Percentiles rank a stretch among this genome's conserved stretches.
These are phyloP conservation scores for Dione juno DNA, from an alignment of 2,888 invertebrate species.

Conservation along the genomic window DNA sequence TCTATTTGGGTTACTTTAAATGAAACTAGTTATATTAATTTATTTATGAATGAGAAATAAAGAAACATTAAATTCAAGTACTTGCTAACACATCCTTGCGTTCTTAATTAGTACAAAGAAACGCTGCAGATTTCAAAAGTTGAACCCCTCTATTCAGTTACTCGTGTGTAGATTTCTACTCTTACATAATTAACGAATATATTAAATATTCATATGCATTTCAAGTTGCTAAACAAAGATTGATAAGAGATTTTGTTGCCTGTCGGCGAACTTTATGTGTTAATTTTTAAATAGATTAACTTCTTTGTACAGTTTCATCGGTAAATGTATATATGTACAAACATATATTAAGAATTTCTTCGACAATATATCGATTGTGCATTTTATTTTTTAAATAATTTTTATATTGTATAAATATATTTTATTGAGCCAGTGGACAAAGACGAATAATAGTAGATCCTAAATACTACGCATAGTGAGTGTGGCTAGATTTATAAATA, in stretches of 20 bases:
- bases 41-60: not conserved
- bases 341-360: no score
- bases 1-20: not conserved
- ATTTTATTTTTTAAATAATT: no score
- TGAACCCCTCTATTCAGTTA: slow-evolving; percentile 50
- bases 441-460: no score
- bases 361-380: no score
- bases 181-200: slow-evolving; percentile 47
- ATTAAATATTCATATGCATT: slow-evolving; percentile 47
- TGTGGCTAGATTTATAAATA: no score
- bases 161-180: slow-evolving; percentile 45
- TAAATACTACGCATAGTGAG: no score
- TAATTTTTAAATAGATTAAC: not conserved
- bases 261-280: slow-evolving; percentile 15
- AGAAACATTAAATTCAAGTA: slow-evolving; percentile 1
- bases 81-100: slow-evolving; percentile 33
- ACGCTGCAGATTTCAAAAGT: slow-evolving; percentile 48
- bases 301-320: no score
- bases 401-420: no score
- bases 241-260: slow-evolving; percentile 28
- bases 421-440: no score
- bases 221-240: slow-evolving; percentile 42
- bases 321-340: no score
- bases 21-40: no score
- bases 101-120: slow-evolving; percentile 46